These are phyloP conservation scores for Origma solitaria DNA, from an alignment of 2,113 vertebrate species.

Conservation along the genomic window DNA sequence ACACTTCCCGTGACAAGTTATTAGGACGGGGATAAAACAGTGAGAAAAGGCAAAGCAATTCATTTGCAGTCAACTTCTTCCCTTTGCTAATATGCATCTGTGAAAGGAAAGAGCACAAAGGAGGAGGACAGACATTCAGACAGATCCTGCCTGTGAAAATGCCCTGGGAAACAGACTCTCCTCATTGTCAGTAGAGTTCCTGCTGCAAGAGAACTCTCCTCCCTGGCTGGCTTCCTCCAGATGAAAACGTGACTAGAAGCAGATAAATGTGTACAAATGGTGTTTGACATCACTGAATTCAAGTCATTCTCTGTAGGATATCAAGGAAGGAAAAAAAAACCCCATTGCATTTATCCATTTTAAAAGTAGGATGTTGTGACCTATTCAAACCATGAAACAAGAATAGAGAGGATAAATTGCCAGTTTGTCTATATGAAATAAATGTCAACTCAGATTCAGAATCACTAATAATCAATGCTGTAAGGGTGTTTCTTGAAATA, in stretches of 20 bases:
- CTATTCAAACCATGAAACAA: background rate
- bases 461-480: background rate
- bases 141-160: background rate
- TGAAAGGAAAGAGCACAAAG: background rate
- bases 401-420: background rate
- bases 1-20: rapidly evolving
- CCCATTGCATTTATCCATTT: background rate
- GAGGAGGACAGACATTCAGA: background rate
- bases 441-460: background rate
- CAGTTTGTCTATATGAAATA: background rate
- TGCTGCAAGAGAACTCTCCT: background rate
- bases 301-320: background rate
- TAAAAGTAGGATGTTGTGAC: background rate
- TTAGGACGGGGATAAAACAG: background rate
- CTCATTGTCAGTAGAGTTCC: background rate
- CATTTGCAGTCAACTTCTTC: background rate
- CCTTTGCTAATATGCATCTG: background rate
- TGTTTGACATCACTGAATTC: background rate
- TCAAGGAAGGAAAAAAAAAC: background rate
- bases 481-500: background rate
- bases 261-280: background rate
- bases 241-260: background rate
- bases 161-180: background rate
- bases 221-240: background rate
- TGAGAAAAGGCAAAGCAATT: slow-evolving; percentile 9